phyloP scores from a whole-genome alignment of 2,113 vertebrate genomes.

The Lonchura striata region DNA sequence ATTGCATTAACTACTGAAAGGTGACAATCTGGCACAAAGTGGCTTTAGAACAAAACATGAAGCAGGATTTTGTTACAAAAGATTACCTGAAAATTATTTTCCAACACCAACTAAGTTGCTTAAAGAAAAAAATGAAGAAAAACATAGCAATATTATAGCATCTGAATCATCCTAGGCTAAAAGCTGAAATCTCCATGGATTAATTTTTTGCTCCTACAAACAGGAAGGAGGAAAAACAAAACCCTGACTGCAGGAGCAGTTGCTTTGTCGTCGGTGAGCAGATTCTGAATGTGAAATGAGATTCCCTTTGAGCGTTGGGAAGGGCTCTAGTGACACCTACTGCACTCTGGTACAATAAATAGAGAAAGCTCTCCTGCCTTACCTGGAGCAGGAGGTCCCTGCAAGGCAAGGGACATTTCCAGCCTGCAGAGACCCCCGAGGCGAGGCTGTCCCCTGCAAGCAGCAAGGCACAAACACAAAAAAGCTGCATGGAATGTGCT shows the following conservation, averaged over 20 bases:
- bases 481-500: too few relatives aligned
- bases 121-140: not conserved
- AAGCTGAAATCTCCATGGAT: not conserved
- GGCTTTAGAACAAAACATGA: not conserved
- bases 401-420: not conserved
- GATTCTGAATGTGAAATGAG: not conserved
- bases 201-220: not conserved
- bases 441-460: not conserved
- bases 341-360: not conserved
- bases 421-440: not conserved
- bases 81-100: not conserved
- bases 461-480: fast-evolving
- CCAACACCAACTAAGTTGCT: not conserved
- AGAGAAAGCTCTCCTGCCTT: fast-evolving
- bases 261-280: not conserved
- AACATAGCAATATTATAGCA: not conserved
- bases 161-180: not conserved
- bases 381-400: not conserved
- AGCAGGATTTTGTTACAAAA: not conserved
- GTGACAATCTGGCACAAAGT: not conserved
- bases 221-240: not conserved
- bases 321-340: constrained; percentile 71
- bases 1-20: not conserved
- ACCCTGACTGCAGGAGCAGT: not conserved
- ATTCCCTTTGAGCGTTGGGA: not conserved